Conservation (phyloP, 2,113 vertebrate species). For the Corvus cornix region DNA sequence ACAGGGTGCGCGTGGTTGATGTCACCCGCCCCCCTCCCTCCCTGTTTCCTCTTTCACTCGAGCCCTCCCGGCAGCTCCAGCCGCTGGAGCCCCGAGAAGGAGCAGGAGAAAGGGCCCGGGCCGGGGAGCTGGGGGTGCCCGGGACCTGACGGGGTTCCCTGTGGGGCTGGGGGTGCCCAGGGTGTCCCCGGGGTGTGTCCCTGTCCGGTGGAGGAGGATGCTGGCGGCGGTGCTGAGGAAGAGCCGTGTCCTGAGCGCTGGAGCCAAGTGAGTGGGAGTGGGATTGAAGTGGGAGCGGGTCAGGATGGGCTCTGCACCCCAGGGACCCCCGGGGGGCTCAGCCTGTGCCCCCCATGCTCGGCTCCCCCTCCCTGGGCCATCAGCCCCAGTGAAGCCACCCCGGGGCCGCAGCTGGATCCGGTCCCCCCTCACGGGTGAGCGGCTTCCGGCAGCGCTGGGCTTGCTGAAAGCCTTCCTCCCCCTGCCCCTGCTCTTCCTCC, state of each 20-base stretch:
- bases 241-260: background rate
- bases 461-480: background rate
- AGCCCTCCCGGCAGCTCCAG: background rate
- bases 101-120: background rate
- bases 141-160: background rate
- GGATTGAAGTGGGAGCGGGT: background rate
- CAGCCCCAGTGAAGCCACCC: background rate
- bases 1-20: background rate
- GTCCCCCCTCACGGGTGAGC: background rate
- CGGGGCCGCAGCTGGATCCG: background rate
- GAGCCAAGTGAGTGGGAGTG: slow-evolving; percentile 70
- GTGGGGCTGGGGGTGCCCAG: background rate
- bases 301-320: fast-evolving
- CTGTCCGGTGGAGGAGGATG: slow-evolving; percentile 14
- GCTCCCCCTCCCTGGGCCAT: background rate
- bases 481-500: background rate
- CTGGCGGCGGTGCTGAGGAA: slow-evolving; percentile 3
- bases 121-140: too few relatives aligned
- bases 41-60: slow-evolving; percentile 9
- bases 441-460: background rate
- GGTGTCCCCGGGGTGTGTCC: background rate
- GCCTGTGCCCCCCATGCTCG: background rate
- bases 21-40: background rate
- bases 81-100: background rate
- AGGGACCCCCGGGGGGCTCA: background rate